phyloP scores from a whole-genome alignment of 2,888 invertebrate genomes.

The Schrankia costaestrigalis region DNA sequence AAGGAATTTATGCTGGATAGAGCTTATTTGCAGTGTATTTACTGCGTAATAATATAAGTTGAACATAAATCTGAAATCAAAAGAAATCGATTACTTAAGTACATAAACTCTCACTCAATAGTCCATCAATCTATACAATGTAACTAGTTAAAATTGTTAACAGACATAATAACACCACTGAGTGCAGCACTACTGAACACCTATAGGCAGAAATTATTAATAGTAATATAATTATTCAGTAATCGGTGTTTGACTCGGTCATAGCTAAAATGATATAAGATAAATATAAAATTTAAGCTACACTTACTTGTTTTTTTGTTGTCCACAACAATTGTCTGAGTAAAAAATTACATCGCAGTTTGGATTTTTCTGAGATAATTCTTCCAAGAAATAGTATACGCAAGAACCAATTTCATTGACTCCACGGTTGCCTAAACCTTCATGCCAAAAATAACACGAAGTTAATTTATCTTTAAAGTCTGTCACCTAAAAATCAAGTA shows the following conservation, averaged over 20 bases:
- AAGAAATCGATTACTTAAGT: too few relatives aligned
- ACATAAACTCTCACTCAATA: not conserved
- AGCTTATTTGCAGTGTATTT: slow-evolving; percentile 8
- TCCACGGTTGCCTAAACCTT: slow-evolving; percentile 8
- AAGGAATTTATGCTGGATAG: slow-evolving; percentile 10
- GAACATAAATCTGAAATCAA: slow-evolving; percentile 8
- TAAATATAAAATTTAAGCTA: too few relatives aligned
- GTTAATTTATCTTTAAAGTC: slow-evolving; percentile 12
- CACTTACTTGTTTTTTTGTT: slow-evolving; percentile 15
- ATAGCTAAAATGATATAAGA: too few relatives aligned
- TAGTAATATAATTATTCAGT: too few relatives aligned
- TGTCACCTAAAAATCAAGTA: not conserved
- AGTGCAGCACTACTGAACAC: too few relatives aligned
- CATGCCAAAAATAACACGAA: slow-evolving; percentile 18
- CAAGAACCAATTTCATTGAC: slow-evolving; percentile 9
- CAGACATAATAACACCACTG: too few relatives aligned
- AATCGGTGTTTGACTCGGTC: too few relatives aligned
- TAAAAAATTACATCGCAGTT: slow-evolving; percentile 6
- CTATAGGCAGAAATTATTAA: too few relatives aligned
- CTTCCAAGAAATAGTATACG: not conserved
- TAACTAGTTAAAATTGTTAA: not conserved
- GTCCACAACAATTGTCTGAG: slow-evolving; percentile 12
- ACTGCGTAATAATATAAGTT: slow-evolving; percentile 9
- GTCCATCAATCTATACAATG: not conserved
- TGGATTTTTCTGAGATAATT: slow-evolving; percentile 4